Base-by-base conservation (phyloP, 30 jellyfish, hydroid and myxozoan genomes). In the Turritopsis dohrnii region DNA sequence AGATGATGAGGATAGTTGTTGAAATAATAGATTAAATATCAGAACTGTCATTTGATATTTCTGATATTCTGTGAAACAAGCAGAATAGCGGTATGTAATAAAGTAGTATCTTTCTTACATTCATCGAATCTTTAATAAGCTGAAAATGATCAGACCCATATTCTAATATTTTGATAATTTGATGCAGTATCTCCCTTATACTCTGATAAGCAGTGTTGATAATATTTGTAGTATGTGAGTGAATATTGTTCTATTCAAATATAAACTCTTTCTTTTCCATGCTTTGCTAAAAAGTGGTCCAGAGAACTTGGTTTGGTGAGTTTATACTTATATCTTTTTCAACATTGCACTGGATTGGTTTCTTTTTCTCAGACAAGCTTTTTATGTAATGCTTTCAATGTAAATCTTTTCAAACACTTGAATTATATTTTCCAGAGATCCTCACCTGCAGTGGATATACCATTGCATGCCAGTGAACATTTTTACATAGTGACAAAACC, bases 401-500 rank as follows among this genome's bases (percentile, higher is more conserved):
- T 5, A 41, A 41, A 41, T 3, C 13, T 3, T 41, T 41, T 41
- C 13, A 13, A 3, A 41, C 13, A 13, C 60, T n/a, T 23, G 20
- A 75, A 18, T 75, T 23, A 13, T 23, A 52, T 54, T 23, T 75
- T 76, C 19, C 53, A 93, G 98, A 86, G 82, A 24, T 84, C 91
- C 19, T 85, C 74, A 53, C 81, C 91, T 1, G 88, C 90, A 1
- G 97, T 93, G 1, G 69, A 82, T 29, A 54, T 93, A 1, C 98
- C 98, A 17, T 72, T 93, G 52, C 98, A 93, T 81, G 89, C 98
- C 7, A 81, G 96, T 52, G 98, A 93, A 66, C 98, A 93, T 86
- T 93, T 93, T 84, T 93, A 93, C 89, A 88, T 88, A 65, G 98
- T 93, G 52, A 93, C 98, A 21, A 93, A 93, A 72, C 98, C 98